A percentile compares a stretch with the other conserved stretches of the same genome.
These are phyloP conservation scores for Bombyx mandarina DNA, from an alignment of 1,140 invertebrate genomes.

Conservation along the genomic window DNA sequence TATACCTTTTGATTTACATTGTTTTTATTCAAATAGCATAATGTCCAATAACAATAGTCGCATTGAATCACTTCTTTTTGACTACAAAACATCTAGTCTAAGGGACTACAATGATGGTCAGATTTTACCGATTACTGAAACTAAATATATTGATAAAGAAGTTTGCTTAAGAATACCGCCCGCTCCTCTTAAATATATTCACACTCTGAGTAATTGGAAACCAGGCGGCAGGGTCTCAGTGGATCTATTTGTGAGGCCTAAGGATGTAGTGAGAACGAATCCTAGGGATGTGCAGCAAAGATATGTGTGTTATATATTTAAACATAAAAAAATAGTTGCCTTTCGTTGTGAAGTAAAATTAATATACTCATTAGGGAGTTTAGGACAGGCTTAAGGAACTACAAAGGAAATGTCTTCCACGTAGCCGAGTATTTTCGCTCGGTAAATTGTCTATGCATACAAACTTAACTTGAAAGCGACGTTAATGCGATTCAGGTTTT, in stretches of 20 bases:
- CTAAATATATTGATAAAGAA: slow-evolving; percentile 23
- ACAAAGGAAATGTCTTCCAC: too few species aligned
- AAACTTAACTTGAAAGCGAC: too few species aligned
- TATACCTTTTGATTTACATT: slow-evolving; percentile 6
- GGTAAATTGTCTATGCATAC: too few species aligned
- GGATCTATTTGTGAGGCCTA: slow-evolving; percentile 22
- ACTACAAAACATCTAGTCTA: slow-evolving; percentile 25
- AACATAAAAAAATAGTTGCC: neutral
- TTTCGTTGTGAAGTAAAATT: too few species aligned
- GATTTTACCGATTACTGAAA: slow-evolving; percentile 14
- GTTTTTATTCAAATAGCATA: slow-evolving; percentile 3
- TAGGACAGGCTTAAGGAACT: too few species aligned
- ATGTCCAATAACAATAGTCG: slow-evolving; percentile 4
- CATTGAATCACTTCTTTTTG: slow-evolving; percentile 23
- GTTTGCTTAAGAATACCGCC: slow-evolving; percentile 9
- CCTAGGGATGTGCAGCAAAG: slow-evolving; percentile 20
- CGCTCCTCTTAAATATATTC: slow-evolving; percentile 24
- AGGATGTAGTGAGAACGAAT: slow-evolving; percentile 28
- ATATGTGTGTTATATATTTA: slow-evolving; percentile 20
- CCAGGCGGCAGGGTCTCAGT: slow-evolving; percentile 8
- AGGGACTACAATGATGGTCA: slow-evolving; percentile 24
- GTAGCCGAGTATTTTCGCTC: too few species aligned
- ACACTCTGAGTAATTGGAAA: slow-evolving; percentile 26
- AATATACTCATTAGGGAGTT: too few species aligned
- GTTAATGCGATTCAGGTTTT: too few species aligned